Percentiles rank a stretch among this genome's conserved stretches.
These are phyloP conservation scores for Helostoma temminkii DNA, from an alignment of 2,797 vertebrate species.

Conservation along the genomic window DNA sequence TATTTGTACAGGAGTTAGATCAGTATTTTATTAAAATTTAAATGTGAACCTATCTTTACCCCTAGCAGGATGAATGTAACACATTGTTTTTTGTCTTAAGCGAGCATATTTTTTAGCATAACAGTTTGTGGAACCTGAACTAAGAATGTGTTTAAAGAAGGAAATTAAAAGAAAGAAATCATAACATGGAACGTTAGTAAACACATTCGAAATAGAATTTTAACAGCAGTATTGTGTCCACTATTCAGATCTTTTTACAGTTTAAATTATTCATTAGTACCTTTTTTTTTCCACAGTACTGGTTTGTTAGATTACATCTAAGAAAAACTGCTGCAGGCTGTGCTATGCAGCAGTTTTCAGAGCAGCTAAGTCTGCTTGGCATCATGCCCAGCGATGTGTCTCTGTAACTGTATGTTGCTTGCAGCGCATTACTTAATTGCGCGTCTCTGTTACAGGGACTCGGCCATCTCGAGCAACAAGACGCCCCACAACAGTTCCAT, in stretches of 20 bases:
- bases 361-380: conserved; percentile 23
- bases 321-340: conserved; percentile 12
- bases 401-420: conserved; percentile 12
- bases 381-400: background rate
- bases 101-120: too few relatives aligned
- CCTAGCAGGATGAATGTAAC: too few relatives aligned
- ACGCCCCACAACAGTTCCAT: conserved; percentile 99
- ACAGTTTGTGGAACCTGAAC: too few relatives aligned
- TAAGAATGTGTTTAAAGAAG: too few relatives aligned
- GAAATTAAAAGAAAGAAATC: background rate
- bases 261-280: background rate
- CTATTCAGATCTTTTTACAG: background rate
- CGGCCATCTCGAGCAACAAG: conserved; percentile 98
- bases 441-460: conserved; percentile 87
- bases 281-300: background rate
- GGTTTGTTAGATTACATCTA: conserved; percentile 1
- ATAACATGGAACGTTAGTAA: background rate
- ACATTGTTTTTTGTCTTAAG: too few relatives aligned
- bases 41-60: too few relatives aligned
- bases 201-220: background rate
- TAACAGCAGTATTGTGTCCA: background rate
- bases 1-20: background rate
- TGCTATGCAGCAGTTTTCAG: conserved; percentile 24
- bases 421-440: conserved; percentile 31
- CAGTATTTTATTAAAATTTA: too few relatives aligned